Evolutionary conservation across 2,888 invertebrate species (phyloP).

Genomic region (Ormyrus rosae): DNA sequence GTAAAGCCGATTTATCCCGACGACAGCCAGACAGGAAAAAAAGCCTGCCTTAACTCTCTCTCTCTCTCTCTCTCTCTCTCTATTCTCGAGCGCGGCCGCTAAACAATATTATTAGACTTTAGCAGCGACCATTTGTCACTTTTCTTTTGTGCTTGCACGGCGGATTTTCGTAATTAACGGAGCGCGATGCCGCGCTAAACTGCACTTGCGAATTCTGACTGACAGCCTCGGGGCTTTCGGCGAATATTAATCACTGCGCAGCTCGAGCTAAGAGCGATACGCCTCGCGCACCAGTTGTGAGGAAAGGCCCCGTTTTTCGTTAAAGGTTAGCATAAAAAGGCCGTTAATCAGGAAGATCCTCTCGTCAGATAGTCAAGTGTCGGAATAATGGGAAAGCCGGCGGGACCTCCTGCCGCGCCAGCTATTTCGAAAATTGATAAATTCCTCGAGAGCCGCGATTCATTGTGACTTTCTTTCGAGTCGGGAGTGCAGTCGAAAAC

Average conservation of each 20-base stretch:
- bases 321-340: slow-evolving; percentile 1
- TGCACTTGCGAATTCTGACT: slow-evolving; percentile 5
- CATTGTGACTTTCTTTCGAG: too few relatives aligned
- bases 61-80: not conserved
- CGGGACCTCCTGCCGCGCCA: too few relatives aligned
- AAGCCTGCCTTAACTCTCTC: slow-evolving; percentile 19
- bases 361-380: slow-evolving; percentile 71
- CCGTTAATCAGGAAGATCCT: slow-evolving; percentile 68
- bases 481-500: too few relatives aligned
- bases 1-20: slow-evolving; percentile 50
- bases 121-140: slow-evolving; percentile 28
- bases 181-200: not conserved
- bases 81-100: not conserved
- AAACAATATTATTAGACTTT: slow-evolving; percentile 42
- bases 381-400: slow-evolving; percentile 68
- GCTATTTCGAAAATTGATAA: too few relatives aligned
- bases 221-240: slow-evolving; percentile 1
- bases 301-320: too few relatives aligned
- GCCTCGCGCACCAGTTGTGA: too few relatives aligned
- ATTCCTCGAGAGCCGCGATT: too few relatives aligned
- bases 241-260: slow-evolving; percentile 35
- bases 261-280: not conserved
- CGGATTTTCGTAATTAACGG: slow-evolving; percentile 34
- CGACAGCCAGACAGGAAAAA: not conserved
- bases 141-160: not conserved